Conservation (phyloP, 2,797 vertebrate species). For the Oryzias sinensis region DNA sequence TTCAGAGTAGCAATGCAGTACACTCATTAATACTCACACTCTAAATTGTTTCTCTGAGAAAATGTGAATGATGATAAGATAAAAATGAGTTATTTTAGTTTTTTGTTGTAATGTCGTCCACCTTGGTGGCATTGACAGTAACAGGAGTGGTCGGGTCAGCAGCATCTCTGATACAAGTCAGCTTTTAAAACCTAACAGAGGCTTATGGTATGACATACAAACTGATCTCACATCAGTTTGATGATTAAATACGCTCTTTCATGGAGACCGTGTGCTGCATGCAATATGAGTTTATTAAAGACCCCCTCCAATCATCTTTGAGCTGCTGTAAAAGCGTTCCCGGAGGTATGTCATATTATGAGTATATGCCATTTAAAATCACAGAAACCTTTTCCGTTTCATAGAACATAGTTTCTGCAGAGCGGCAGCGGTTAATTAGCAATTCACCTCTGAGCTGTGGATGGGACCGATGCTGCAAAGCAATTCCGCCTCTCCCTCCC, state of each 20-base stretch:
- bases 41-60: slow-evolving; percentile 19
- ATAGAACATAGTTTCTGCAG: no score
- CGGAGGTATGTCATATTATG: no score
- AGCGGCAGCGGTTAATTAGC: no score
- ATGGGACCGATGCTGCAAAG: no score
- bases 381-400: no score
- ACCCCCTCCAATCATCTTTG: no score
- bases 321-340: no score
- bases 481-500: no score
- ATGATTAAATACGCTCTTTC: no score
- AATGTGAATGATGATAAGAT: slow-evolving; percentile 5
- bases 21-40: slow-evolving; percentile 15
- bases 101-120: slow-evolving; percentile 7
- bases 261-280: no score
- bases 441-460: no score
- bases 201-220: neutral
- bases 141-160: neutral
- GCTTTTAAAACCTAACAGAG: neutral
- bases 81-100: neutral
- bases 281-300: neutral
- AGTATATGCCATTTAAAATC: neutral
- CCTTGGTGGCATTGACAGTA: slow-evolving; percentile 5
- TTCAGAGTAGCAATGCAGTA: slow-evolving; percentile 15
- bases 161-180: neutral
- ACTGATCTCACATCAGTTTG: neutral